These are phyloP conservation scores for Mya arenaria DNA, from an alignment of 1,140 invertebrate genomes.

Conservation along the genomic window DNA sequence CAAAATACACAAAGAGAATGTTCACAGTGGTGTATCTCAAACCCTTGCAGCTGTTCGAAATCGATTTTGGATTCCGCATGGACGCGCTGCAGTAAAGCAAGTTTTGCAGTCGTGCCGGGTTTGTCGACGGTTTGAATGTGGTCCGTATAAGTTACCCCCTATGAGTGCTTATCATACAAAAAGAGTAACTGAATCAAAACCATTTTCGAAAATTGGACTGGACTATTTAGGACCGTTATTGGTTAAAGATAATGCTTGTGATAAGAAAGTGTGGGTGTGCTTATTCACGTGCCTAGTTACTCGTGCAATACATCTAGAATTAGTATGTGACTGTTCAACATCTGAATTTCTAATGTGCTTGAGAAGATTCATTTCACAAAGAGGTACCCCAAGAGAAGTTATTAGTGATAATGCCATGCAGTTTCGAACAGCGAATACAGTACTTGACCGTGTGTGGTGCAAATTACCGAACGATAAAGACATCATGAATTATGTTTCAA, in stretches of 20 bases:
- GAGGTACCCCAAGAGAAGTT: neutral
- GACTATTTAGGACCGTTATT: neutral
- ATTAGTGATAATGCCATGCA: too few relatives aligned
- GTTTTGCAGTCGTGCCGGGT: neutral
- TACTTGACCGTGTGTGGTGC: too few relatives aligned
- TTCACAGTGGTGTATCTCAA: slow-evolving; percentile 3
- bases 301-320: slow-evolving; percentile 15
- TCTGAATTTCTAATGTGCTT: slow-evolving; percentile 7
- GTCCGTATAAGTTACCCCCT: neutral
- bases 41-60: neutral
- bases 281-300: slow-evolving; percentile 29
- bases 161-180: neutral
- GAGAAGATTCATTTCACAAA: slow-evolving; percentile 9
- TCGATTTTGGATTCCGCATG: slow-evolving; percentile 20
- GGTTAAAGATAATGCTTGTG: neutral
- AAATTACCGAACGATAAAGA: too few relatives aligned
- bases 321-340: neutral
- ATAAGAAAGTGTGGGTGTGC: slow-evolving; percentile 23
- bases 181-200: neutral
- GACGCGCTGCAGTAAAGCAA: neutral
- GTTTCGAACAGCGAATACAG: too few relatives aligned
- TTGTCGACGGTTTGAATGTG: slow-evolving; percentile 6
- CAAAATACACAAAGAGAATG: neutral
- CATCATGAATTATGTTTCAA: slow-evolving; percentile 7
- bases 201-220: neutral